phyloP scores from a whole-genome alignment of 2,797 vertebrate genomes.

The Psittacula derbiana region DNA sequence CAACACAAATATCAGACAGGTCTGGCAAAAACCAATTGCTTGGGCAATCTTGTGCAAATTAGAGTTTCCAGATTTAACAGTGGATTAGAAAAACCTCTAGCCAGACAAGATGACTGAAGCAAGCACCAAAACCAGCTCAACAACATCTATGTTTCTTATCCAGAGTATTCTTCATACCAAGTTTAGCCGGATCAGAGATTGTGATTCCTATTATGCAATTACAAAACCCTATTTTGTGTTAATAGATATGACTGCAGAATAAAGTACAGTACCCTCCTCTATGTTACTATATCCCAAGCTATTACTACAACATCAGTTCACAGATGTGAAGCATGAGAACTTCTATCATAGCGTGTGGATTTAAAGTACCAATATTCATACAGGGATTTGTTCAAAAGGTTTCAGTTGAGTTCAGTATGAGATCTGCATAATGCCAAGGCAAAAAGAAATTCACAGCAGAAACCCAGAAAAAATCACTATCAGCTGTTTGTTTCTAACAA shows the following conservation, averaged over 20 bases:
- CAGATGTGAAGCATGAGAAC: neutral
- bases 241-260: neutral
- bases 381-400: neutral
- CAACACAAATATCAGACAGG: neutral
- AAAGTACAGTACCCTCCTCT: neutral
- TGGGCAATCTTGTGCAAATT: neutral
- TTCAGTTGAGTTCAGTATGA: neutral
- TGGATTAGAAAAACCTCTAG: neutral
- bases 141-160: neutral
- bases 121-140: neutral
- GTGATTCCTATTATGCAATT: neutral
- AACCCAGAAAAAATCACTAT: constrained; percentile 48
- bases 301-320: neutral
- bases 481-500: constrained; percentile 43
- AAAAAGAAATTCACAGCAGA: neutral
- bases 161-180: neutral
- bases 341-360: neutral
- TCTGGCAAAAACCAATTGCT: neutral
- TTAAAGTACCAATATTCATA: neutral
- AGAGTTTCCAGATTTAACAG: neutral
- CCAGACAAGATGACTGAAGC: neutral
- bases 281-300: neutral
- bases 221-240: neutral
- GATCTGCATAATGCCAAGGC: neutral
- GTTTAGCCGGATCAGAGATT: neutral